phyloP scores from a whole-genome alignment of 2,797 vertebrate species.

The Benthosema pterotum region DNA sequence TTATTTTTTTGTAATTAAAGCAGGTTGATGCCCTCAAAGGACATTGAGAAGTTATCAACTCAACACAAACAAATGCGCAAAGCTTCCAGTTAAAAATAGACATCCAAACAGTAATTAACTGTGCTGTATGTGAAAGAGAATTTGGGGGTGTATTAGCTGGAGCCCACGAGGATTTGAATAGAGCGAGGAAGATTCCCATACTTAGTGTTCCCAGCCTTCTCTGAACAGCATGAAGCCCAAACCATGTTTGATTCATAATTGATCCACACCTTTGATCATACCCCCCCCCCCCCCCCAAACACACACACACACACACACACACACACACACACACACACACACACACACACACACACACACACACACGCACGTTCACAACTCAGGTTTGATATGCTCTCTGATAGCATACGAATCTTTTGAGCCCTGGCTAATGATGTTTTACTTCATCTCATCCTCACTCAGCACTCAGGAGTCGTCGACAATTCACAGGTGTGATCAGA shows the following conservation, averaged over 20 bases:
- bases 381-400: neutral
- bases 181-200: neutral
- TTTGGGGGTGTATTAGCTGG: too few relatives aligned
- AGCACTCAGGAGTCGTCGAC: slow-evolving; percentile 4
- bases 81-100: too few relatives aligned
- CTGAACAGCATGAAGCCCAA: neutral
- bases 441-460: slow-evolving; percentile 42
- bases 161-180: neutral
- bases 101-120: too few relatives aligned
- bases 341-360: slow-evolving; percentile 11
- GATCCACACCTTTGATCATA: slow-evolving; percentile 24
- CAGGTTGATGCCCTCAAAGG: too few relatives aligned
- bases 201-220: neutral
- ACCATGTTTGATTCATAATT: slow-evolving; percentile 26
- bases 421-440: slow-evolving; percentile 27
- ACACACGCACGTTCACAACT: neutral
- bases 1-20: too few relatives aligned
- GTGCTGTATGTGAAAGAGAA: too few relatives aligned
- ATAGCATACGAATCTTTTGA: neutral
- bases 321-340: slow-evolving; percentile 6
- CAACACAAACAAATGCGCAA: too few relatives aligned
- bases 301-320: slow-evolving; percentile 3
- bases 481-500: slow-evolving; percentile 1
- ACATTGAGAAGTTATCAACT: too few relatives aligned
- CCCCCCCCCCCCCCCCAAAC: neutral